Conservation (phyloP, 2,113 vertebrate genomes). For the Beaufortia kweichowensis region DNA sequence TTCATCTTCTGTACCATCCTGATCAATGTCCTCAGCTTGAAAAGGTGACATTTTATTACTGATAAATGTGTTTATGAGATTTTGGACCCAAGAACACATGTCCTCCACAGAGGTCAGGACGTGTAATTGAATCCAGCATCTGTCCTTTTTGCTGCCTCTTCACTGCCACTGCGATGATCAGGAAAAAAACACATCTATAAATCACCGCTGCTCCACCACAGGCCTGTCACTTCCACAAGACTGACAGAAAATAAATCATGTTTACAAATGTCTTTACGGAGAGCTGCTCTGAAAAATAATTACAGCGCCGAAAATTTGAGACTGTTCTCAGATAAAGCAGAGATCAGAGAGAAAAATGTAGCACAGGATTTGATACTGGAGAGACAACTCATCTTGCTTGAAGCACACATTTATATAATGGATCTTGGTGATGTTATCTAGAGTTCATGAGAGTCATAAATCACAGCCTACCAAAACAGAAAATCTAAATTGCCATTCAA, state of each 20-base stretch:
- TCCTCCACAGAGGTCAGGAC: constrained; percentile 32
- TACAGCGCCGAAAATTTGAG: neutral
- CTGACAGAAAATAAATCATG: constrained; percentile 56
- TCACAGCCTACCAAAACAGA: neutral
- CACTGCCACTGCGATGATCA: constrained; percentile 43
- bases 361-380: neutral
- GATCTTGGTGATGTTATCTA: neutral
- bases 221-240: constrained; percentile 40
- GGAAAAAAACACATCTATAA: constrained; percentile 43
- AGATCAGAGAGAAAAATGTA: neutral
- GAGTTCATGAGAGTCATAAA: neutral
- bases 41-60: constrained; percentile 2
- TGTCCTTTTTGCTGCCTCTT: constrained; percentile 26
- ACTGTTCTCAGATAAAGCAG: constrained; percentile 8
- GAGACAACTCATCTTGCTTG: neutral
- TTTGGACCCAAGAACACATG: constrained; percentile 22
- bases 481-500: neutral
- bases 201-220: constrained; percentile 39
- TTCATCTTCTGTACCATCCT: neutral
- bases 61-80: neutral
- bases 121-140: constrained; percentile 35
- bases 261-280: constrained; percentile 43
- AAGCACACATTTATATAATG: neutral
- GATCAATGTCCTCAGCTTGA: no score
- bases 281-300: constrained; percentile 33